Evolutionary conservation across 2,888 invertebrate genomes (phyloP).

Genomic region (Aphrophora alni): DNA sequence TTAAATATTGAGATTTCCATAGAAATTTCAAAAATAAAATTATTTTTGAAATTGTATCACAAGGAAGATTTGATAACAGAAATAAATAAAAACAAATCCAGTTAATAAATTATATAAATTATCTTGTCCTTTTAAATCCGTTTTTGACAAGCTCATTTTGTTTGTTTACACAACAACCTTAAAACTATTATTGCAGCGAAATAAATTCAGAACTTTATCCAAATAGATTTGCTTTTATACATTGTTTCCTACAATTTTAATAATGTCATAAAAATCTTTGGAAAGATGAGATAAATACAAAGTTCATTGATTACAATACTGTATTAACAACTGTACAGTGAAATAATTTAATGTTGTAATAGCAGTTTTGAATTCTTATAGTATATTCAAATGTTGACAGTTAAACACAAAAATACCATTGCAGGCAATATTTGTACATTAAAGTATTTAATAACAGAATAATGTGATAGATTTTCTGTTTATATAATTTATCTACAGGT

Average conservation of each 20-base stretch:
- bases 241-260: neutral
- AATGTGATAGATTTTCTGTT: no score
- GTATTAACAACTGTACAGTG: neutral
- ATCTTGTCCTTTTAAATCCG: neutral
- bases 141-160: neutral
- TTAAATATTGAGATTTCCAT: neutral
- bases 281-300: neutral
- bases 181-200: slow-evolving; percentile 3
- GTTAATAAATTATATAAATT: neutral
- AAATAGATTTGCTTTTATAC: neutral
- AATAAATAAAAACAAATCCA: neutral
- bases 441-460: neutral
- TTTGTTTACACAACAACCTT: neutral
- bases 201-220: neutral
- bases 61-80: neutral
- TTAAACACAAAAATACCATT: neutral
- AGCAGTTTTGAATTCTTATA: neutral
- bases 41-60: neutral
- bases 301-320: neutral
- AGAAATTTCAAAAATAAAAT: neutral
- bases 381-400: neutral
- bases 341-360: neutral
- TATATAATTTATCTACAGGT: no score
- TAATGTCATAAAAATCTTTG: neutral
- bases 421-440: neutral